A percentile compares a stretch with the other conserved stretches of the same genome.
These are phyloP conservation scores for Pomacea maculata DNA, from an alignment of 1,140 invertebrate species.

Conservation along the genomic window DNA sequence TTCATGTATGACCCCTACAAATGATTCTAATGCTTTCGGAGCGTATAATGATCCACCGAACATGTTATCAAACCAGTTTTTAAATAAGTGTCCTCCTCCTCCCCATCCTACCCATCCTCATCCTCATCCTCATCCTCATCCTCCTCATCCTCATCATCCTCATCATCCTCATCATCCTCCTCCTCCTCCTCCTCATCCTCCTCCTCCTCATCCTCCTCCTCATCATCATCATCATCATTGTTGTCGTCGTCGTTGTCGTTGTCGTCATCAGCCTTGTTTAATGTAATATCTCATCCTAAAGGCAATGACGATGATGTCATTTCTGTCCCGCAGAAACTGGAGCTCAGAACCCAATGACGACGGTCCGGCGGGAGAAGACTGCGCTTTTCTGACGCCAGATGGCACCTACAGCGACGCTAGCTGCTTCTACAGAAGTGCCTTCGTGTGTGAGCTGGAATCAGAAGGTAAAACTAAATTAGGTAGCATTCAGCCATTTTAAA, in stretches of 20 bases:
- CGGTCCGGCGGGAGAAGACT: not conserved
- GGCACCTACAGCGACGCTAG: not conserved
- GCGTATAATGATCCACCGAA: not conserved
- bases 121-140: too few species aligned
- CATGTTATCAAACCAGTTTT: not conserved
- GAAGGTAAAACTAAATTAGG: not conserved
- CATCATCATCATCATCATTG: too few species aligned
- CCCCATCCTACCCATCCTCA: too few species aligned
- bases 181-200: not conserved
- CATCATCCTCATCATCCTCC: too few species aligned
- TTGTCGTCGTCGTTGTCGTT: too few species aligned
- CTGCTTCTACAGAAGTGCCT: not conserved
- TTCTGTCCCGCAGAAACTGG: not conserved
- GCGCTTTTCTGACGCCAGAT: not conserved
- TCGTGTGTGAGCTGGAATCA: constrained; percentile 12
- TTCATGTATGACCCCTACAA: not conserved
- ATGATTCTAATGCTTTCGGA: not conserved
- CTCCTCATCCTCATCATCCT: too few species aligned
- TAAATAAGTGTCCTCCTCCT: not conserved
- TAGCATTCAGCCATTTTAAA: too few species aligned
- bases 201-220: not conserved
- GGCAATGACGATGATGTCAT: not conserved
- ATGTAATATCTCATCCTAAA: not conserved
- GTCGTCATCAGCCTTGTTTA: not conserved
- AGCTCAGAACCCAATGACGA: not conserved